A percentile compares a stretch with the other conserved stretches of the same genome.
These are phyloP conservation scores for Clanis bilineata DNA, from an alignment of 2,888 invertebrate genomes.

Conservation along the genomic window DNA sequence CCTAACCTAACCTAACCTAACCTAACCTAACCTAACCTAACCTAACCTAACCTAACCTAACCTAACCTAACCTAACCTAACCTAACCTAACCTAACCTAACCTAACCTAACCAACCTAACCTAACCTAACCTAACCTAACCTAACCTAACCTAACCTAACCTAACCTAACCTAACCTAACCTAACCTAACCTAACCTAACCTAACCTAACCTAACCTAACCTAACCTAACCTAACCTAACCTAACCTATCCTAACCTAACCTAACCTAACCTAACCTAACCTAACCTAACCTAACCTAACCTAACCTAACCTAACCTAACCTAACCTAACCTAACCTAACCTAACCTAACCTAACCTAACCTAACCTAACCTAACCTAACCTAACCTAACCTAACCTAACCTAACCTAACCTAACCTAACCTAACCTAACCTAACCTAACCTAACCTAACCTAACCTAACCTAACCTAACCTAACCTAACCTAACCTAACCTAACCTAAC, in stretches of 20 bases:
- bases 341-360: neutral
- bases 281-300: neutral
- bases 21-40: constrained; percentile 22
- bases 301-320: neutral
- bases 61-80: constrained; percentile 27
- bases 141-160: constrained; percentile 26
- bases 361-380: constrained; percentile 24
- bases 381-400: constrained; percentile 24
- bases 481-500: constrained; percentile 22
- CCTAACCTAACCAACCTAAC: constrained; percentile 23
- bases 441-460: constrained; percentile 21
- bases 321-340: neutral
- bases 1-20: constrained; percentile 21
- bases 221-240: constrained; percentile 17
- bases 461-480: constrained; percentile 22
- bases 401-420: no score
- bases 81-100: constrained; percentile 23
- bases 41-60: constrained; percentile 24
- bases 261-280: neutral
- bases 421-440: constrained; percentile 20
- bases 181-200: constrained; percentile 26
- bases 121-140: constrained; percentile 20
- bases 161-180: constrained; percentile 26
- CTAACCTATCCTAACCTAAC: neutral
- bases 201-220: constrained; percentile 21